Evolutionary conservation across 2,888 invertebrate species (phyloP).

Genomic region (Xestoiulus laeticollis): DNA sequence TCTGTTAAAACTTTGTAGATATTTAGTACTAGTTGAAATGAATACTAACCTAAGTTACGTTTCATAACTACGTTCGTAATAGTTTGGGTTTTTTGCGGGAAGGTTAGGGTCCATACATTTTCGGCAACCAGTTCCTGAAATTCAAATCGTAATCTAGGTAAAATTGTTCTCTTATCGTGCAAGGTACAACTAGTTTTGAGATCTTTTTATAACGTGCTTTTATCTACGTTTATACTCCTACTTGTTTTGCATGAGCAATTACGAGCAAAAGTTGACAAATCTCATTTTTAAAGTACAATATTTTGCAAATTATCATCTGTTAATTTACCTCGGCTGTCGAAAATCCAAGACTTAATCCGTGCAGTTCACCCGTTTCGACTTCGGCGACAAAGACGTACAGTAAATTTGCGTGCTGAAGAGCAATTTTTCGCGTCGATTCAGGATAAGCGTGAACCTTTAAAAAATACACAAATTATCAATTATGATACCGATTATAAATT

Average conservation of each 20-base stretch:
- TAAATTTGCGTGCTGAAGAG: slow-evolving; percentile 65
- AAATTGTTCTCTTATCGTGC: too few relatives aligned
- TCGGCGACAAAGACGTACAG: slow-evolving; percentile 75
- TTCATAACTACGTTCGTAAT: slow-evolving; percentile 63
- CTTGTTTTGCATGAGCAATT: too few relatives aligned
- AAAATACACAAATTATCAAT: too few relatives aligned
- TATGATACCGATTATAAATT: too few relatives aligned
- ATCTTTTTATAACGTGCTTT: too few relatives aligned
- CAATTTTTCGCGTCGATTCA: slow-evolving; percentile 60
- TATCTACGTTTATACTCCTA: too few relatives aligned
- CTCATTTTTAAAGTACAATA: too few relatives aligned
- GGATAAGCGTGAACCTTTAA: slow-evolving; percentile 64
- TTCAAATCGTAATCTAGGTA: too few relatives aligned
- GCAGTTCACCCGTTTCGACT: slow-evolving; percentile 69
- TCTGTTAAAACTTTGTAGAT: background rate
- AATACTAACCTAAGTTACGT: slow-evolving; percentile 61
- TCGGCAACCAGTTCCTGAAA: slow-evolving; percentile 71
- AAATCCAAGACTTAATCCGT: slow-evolving; percentile 71
- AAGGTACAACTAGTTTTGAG: too few relatives aligned
- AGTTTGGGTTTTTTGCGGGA: slow-evolving; percentile 71
- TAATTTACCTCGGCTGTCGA: slow-evolving; percentile 60
- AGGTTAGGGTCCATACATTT: slow-evolving; percentile 77
- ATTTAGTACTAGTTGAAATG: background rate
- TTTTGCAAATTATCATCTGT: slow-evolving; percentile 21
- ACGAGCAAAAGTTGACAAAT: too few relatives aligned